Percentiles rank a stretch among this genome's conserved stretches.
Conservation (phyloP, 1,140 invertebrate species). For the Aphelenchoides fujianensis region DNA sequence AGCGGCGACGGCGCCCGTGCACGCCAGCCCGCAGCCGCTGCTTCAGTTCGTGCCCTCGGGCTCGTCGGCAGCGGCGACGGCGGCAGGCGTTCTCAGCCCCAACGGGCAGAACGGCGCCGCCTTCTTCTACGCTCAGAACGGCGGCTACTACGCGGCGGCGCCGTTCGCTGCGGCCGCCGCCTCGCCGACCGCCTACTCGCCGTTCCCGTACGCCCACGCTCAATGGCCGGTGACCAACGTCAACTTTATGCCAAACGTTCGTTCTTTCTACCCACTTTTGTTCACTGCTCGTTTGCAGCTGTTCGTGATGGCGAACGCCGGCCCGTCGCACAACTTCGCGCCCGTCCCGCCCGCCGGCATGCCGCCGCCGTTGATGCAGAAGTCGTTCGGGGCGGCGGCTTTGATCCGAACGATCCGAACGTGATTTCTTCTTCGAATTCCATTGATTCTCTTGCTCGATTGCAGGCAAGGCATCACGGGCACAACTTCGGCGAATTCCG, state of each 20-base stretch:
- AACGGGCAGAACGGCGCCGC: neutral
- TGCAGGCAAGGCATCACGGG: too few species aligned
- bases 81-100: neutral
- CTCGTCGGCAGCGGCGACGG: neutral
- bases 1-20: neutral
- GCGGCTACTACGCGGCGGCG: neutral
- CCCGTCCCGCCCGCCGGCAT: neutral
- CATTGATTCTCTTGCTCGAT: too few species aligned
- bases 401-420: neutral
- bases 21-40: neutral
- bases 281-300: neutral
- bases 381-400: neutral
- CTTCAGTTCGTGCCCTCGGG: neutral
- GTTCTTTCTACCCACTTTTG: neutral
- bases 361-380: neutral
- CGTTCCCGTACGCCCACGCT: neutral
- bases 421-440: too few species aligned
- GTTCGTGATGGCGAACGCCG: neutral
- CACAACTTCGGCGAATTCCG: neutral
- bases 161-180: neutral
- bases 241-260: constrained; percentile 14
- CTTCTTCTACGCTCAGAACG: neutral
- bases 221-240: constrained; percentile 14
- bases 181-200: neutral
- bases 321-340: neutral